phyloP scores from a whole-genome alignment of 2,797 vertebrate genomes.

The Anguilla anguilla region DNA sequence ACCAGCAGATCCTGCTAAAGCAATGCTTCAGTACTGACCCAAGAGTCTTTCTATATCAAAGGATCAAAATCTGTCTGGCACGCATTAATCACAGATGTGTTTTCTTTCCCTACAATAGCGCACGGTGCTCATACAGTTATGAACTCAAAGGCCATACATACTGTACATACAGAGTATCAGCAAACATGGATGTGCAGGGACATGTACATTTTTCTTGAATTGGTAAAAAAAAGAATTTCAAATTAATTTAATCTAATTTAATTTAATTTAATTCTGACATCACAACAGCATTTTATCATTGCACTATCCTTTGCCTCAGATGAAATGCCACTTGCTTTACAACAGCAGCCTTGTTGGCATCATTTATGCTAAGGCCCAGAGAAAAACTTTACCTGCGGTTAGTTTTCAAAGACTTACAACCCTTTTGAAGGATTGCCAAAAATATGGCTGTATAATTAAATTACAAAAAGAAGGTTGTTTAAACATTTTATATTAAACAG shows the following conservation, averaged over 20 bases:
- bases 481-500: background rate
- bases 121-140: background rate
- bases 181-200: background rate
- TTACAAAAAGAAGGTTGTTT: background rate
- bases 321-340: background rate
- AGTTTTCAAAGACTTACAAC: background rate
- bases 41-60: conserved; percentile 73
- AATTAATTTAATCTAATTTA: too few species aligned
- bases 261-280: background rate
- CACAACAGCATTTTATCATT: background rate
- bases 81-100: conserved; percentile 80
- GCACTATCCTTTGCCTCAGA: background rate
- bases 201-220: background rate
- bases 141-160: background rate
- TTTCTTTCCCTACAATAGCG: conserved; percentile 34
- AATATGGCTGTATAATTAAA: background rate
- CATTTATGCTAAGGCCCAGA: background rate
- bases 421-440: background rate
- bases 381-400: background rate
- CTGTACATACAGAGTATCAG: too few species aligned
- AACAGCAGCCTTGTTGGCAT: background rate
- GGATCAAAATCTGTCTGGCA: conserved; percentile 63
- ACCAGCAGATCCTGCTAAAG: conserved; percentile 37
- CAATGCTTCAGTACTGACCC: conserved; percentile 67
- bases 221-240: background rate